Evolutionary conservation across 2,113 vertebrate species (phyloP).

Genomic region (Pseudorhombus dupliciocellatus): DNA sequence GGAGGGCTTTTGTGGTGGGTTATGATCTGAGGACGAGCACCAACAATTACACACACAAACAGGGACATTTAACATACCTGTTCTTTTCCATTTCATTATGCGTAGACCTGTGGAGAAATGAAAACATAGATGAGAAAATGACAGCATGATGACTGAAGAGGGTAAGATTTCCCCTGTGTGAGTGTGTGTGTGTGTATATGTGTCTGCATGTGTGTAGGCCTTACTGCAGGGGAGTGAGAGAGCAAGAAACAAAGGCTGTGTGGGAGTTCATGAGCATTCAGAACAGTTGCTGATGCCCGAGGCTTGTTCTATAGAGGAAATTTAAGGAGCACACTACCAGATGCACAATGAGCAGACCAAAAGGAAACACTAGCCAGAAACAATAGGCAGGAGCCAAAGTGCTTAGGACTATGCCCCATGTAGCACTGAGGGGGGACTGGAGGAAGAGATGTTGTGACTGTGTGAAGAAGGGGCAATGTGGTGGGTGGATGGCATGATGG

Average conservation of each 20-base stretch:
- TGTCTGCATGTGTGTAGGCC: neutral
- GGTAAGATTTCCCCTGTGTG: conserved; percentile 7
- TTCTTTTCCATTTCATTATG: conserved; percentile 99
- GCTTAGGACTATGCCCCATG: conserved; percentile 26
- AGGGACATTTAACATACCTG: conserved; percentile 81
- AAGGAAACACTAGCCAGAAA: conserved; percentile 77
- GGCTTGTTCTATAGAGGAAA: conserved; percentile 29
- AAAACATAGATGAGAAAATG: conserved; percentile 44
- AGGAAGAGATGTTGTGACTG: conserved; percentile 5
- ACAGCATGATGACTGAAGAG: conserved; percentile 18
- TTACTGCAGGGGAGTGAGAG: conserved; percentile 35
- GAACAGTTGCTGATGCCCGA: conserved; percentile 20
- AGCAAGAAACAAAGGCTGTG: conserved; percentile 35
- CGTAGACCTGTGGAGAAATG: conserved; percentile 86
- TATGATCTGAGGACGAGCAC: conserved; percentile 6
- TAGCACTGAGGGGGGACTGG: conserved; percentile 18
- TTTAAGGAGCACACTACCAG: conserved; percentile 32
- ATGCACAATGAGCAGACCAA: conserved; percentile 31
- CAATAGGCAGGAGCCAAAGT: conserved; percentile 38
- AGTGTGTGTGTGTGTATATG: neutral
- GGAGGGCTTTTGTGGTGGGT: neutral
- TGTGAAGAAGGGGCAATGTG: neutral
- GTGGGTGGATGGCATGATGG: neutral
- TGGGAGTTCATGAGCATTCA: conserved; percentile 49
- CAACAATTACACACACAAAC: conserved; percentile 13